Conservation (phyloP, 1,140 invertebrate species). For the Chionoecetes opilio region DNA sequence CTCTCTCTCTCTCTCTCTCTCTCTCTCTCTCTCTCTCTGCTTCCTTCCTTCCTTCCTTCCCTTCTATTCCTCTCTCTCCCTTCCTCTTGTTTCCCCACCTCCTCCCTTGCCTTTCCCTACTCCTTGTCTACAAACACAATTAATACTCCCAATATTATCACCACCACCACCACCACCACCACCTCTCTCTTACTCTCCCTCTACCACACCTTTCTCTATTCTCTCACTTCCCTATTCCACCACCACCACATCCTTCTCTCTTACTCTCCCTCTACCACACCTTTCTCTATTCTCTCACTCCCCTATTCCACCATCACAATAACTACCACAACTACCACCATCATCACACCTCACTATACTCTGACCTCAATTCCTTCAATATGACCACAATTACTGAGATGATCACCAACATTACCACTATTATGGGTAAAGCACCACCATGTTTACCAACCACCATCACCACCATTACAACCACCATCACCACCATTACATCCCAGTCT, state of each 20-base stretch:
- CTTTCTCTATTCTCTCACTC: too few species aligned
- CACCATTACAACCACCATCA: not conserved
- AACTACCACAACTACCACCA: not conserved
- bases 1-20: too few species aligned
- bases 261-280: too few species aligned
- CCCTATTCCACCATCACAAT: too few species aligned
- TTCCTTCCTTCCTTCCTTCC: not conserved
- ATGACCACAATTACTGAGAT: not conserved
- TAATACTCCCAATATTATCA: not conserved
- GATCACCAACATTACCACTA: not conserved
- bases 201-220: too few species aligned
- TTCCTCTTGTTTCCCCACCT: not conserved
- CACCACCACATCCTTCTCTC: too few species aligned
- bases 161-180: not conserved
- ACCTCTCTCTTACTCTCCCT: not conserved
- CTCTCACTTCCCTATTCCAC: too few species aligned
- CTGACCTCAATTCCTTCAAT: too few species aligned
- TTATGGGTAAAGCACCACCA: too few species aligned
- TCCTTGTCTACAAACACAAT: not conserved
- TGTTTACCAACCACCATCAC: not conserved
- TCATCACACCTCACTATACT: not conserved
- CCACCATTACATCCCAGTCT: not conserved
- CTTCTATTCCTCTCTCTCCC: not conserved
- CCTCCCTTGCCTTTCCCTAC: not conserved
- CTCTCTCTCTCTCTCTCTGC: not conserved